Percentiles rank a stretch among this genome's conserved stretches.
Conservation (phyloP, 2,797 vertebrate species). For the Rhabdomys pumilio region DNA sequence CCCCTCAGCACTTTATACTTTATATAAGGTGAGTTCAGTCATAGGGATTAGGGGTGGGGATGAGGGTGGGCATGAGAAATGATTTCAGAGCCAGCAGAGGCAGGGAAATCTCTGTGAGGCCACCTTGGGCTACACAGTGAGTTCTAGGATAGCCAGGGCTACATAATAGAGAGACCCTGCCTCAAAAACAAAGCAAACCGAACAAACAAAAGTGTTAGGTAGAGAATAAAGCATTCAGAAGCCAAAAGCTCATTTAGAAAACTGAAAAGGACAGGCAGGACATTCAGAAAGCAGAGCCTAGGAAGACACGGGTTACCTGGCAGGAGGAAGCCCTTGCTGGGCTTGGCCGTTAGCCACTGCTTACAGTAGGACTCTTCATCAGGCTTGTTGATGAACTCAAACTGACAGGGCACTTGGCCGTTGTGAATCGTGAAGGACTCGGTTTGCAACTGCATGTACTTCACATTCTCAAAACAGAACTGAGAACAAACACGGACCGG, state of each 20-base stretch:
- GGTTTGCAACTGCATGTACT: conserved; percentile 96
- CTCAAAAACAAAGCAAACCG: neutral
- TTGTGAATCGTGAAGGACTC: conserved; percentile 94
- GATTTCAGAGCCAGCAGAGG: neutral
- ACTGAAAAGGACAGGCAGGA: conserved; percentile 24
- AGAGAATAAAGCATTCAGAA: conserved; percentile 49
- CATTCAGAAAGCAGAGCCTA: neutral
- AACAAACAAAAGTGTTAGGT: conserved; percentile 45
- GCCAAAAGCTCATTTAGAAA: conserved; percentile 40
- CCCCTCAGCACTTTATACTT: conserved; percentile 21
- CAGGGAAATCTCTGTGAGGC: neutral
- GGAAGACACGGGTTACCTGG: conserved; percentile 91
- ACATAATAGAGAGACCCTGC: neutral
- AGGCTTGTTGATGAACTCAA: conserved; percentile 97
- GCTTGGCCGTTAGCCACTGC: conserved; percentile 95
- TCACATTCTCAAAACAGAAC: conserved; percentile 96
- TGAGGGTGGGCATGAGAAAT: too few species aligned
- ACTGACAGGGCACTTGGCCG: conserved; percentile 97
- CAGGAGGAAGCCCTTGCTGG: conserved; percentile 95
- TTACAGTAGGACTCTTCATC: conserved; percentile 95
- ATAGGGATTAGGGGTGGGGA: neutral
- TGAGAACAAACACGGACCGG: conserved; percentile 81
- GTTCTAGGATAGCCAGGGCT: neutral
- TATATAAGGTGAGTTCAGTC: conserved; percentile 13
- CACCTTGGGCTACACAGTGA: neutral